Base-by-base conservation (phyloP, 2,797 vertebrate species). In the Cossypha caffra region DNA sequence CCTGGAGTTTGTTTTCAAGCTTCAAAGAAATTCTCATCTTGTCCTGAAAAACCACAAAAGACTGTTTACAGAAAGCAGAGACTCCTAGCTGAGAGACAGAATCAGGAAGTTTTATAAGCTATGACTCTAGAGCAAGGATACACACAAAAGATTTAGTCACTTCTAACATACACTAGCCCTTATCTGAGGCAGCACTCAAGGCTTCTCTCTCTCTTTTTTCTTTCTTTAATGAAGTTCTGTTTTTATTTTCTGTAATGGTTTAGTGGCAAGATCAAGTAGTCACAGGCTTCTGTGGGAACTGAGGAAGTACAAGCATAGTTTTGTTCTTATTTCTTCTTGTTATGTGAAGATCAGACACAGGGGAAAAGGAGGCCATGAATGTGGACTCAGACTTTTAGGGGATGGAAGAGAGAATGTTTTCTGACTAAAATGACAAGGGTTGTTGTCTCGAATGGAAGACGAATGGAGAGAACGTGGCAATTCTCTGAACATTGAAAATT, bases 21-120 rank as follows among this genome's bases (percentile, higher is more conserved):
- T 92, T 93, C 76, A 95, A 94, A 95, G 66, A 72, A 66, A 43
- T 83, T 78, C 37, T 68, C 66, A 42, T 88, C 73, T 81, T 78
- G 77, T 74, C 47, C 73, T 75, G 82, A 86, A 94, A 96, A 94
- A 28, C 54, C 86, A 42, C 93, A 76, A 25, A 59, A 75, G 25
- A 28, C 69, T 71, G 50, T 93, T 90, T 90, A 86, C 69, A 91
- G 73, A 81, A 90, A 86, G 62, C 79, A 81, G 19, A 69, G 68
- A 28, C 50, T 80, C 45, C 89, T 68, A n/a, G 77, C 43, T 88
- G 51, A 86, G 42, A 93, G 28, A 38, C 61, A 83, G 75, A 76
- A 72, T 78, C 31, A 20, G 67, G 47, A 86, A 64, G 42, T 77
- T 91, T 90, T 90, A 28, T 19, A 87, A 93, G 24, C 58, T 54